A percentile compares a stretch with the other conserved stretches of the same genome.
These are phyloP conservation scores for Callionymus lyra DNA, from an alignment of 2,113 vertebrate species.

Conservation along the genomic window DNA sequence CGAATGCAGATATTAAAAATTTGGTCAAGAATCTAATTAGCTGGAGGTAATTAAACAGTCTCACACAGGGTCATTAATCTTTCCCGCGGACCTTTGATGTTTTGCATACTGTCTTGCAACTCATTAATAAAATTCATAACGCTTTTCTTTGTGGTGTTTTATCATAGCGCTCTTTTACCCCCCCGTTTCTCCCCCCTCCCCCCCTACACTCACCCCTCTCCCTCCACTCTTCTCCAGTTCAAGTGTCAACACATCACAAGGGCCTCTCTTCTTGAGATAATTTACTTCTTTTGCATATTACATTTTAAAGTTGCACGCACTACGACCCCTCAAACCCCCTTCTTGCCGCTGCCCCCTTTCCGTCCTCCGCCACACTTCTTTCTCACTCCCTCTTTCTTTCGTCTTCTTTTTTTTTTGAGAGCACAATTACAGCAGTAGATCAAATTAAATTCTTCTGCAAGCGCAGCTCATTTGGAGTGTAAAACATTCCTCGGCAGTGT, in stretches of 20 bases:
- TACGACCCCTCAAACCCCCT: slow-evolving; percentile 30
- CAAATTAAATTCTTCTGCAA: slow-evolving; percentile 75
- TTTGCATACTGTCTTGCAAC: slow-evolving; percentile 99
- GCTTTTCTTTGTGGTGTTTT: slow-evolving; percentile 97
- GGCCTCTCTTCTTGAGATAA: slow-evolving; percentile 82
- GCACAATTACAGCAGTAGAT: slow-evolving; percentile 70
- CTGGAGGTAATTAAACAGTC: slow-evolving; percentile 99
- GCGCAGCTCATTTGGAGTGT: slow-evolving; percentile 71
- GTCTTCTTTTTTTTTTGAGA: slow-evolving; percentile 38
- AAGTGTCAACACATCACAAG: slow-evolving; percentile 97
- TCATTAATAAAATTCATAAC: slow-evolving; percentile 99
- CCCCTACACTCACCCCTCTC: slow-evolving; percentile 5
- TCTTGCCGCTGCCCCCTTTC: background rate
- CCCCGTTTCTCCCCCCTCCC: slow-evolving; percentile 8
- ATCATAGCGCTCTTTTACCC: slow-evolving; percentile 68
- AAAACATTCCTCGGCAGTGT: slow-evolving; percentile 63
- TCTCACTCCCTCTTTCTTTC: slow-evolving; percentile 1
- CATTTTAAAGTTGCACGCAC: slow-evolving; percentile 72
- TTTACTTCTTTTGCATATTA: slow-evolving; percentile 81
- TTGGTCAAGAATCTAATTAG: slow-evolving; percentile 99
- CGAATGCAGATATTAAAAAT: slow-evolving; percentile 99
- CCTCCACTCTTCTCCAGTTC: slow-evolving; percentile 72
- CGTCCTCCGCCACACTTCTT: slow-evolving; percentile 6
- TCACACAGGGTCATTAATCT: slow-evolving; percentile 99
- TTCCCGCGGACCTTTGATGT: slow-evolving; percentile 99